Base-by-base conservation (phyloP, 2,797 vertebrate species). In the Ptychobarbus kaznakovi region DNA sequence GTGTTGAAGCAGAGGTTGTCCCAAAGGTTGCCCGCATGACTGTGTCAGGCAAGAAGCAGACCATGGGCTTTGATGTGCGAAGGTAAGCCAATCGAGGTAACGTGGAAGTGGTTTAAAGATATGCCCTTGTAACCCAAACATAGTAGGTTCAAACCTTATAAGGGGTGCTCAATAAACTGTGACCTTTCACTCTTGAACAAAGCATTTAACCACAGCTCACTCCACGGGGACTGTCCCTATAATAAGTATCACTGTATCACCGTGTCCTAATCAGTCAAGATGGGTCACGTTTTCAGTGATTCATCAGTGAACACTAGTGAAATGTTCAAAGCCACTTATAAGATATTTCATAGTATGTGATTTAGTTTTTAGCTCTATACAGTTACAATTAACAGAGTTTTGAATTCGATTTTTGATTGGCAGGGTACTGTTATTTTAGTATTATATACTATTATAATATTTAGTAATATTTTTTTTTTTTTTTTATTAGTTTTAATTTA, bases 1-100 rank as follows among this genome's bases (percentile, higher is more conserved):
- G 93, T 92, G 90, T 94, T 93, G 98, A 99, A 88, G 94, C 93
- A 63, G 97, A 99, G 88, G 95, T 99, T 90, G 93, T 99, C 65
- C 96, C 97, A 79, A 99, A 99, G 95, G 96, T 99, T 93, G 96
- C 97, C 87, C 97, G 97, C 90, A 99, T 99, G 98, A 99, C 97
- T 6, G 95, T 99, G 78, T 98, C 98, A 86, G 98, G 98, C 90
- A 99, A 97, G 95, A 99, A 99, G 94, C 97, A 97, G 82, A 97
- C 96, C 82, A 97, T 98, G 96, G 98, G 98, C 92, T 99, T 99
- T 91, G 97, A 98, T 91, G 96, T 99, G 86, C 97, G 96, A 89
- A 95, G 97, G 98, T 99, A 97, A 93, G 92, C 66, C 51, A 77
- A 16, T 68, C 2, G 11, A 51, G 46, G 40, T 70, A 58, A 49